Evolutionary conservation across 2,113 vertebrate species (phyloP).

Genomic region (Hippocampus comes): DNA sequence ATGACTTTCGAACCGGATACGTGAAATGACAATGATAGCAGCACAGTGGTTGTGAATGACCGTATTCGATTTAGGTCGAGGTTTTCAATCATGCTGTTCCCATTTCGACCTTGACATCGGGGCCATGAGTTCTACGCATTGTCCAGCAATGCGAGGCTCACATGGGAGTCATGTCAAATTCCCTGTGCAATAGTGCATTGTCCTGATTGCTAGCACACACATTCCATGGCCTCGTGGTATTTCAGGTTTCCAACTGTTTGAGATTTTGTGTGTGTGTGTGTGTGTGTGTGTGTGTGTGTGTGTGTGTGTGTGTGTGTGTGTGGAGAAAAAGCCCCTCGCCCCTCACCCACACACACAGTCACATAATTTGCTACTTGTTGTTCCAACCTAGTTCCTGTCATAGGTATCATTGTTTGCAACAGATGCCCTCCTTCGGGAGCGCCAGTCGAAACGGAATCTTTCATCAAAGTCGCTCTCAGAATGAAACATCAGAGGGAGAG

Average conservation of each 20-base stretch:
- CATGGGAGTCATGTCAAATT: background rate
- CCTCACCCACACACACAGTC: no score
- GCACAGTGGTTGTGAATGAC: no score
- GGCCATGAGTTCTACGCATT: background rate
- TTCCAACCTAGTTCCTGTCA: background rate
- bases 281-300: no score
- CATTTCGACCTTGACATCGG: background rate
- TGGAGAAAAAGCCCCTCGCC: background rate
- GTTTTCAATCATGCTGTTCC: background rate
- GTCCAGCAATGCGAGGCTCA: background rate
- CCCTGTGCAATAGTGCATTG: background rate
- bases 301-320: no score
- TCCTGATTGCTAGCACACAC: background rate
- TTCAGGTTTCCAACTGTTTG: background rate
- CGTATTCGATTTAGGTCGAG: no score
- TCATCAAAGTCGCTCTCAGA: conserved; percentile 6
- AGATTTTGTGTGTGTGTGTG: background rate
- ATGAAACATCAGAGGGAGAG: conserved; percentile 6
- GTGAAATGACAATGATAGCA: background rate
- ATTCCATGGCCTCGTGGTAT: background rate
- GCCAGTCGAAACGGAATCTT: conserved; percentile 4
- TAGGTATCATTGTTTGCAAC: conserved; percentile 9
- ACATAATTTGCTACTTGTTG: conserved; percentile 6
- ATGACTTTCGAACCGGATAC: background rate
- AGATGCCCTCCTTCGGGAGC: conserved; percentile 6